phyloP scores from a whole-genome alignment of 2,888 invertebrate genomes.

The Conomelus anceps region DNA sequence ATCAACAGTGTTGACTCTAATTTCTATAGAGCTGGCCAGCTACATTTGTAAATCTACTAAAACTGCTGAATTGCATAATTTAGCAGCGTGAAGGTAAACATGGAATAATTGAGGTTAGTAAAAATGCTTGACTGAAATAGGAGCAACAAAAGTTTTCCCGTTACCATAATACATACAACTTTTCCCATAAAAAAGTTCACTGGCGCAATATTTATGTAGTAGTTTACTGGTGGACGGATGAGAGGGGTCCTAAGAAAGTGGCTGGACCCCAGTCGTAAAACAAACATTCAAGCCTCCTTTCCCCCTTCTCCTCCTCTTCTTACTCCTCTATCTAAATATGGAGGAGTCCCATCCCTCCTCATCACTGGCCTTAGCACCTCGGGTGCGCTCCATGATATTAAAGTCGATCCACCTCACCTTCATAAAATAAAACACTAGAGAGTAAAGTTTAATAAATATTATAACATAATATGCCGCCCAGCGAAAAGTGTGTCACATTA shows the following conservation, averaged over 20 bases:
- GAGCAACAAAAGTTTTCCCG: background rate
- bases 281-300: background rate
- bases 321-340: background rate
- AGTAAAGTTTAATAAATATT: background rate
- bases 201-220: background rate
- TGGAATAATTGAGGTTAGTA: background rate
- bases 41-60: too few relatives aligned
- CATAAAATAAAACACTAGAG: background rate
- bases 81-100: background rate
- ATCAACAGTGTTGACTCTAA: too few relatives aligned
- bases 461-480: background rate
- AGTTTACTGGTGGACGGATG: background rate
- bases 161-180: slow-evolving; percentile 11
- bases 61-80: background rate
- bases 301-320: background rate
- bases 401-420: background rate
- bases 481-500: background rate
- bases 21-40: too few relatives aligned
- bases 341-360: background rate
- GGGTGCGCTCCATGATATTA: background rate
- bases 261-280: background rate
- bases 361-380: background rate
- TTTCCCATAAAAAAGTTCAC: slow-evolving; percentile 6
- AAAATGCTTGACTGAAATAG: background rate
- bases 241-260: background rate